Conservation (phyloP, 1,140 invertebrate species). For the Chironomus tepperi region DNA sequence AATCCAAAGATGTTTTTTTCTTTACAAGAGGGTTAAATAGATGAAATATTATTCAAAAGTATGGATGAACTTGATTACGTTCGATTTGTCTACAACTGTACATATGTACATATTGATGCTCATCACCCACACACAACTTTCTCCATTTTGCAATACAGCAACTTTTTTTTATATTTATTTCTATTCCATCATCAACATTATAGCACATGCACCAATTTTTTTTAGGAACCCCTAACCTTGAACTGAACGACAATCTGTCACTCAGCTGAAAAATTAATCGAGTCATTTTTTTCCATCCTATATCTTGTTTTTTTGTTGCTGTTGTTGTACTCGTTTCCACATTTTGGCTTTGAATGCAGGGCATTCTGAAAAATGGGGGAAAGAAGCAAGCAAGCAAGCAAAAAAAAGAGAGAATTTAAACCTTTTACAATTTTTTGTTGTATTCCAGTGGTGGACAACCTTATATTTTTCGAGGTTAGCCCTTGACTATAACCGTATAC, state of each 20-base stretch:
- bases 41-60: background rate
- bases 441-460: no score
- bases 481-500: no score
- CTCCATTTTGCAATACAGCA: background rate
- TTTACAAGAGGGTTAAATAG: no score
- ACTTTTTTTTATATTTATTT: background rate
- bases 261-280: background rate
- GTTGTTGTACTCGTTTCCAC: background rate
- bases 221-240: background rate
- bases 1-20: no score
- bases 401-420: no score
- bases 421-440: no score
- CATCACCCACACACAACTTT: background rate
- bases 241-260: background rate
- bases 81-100: background rate
- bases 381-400: no score
- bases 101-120: background rate
- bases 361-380: no score
- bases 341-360: background rate
- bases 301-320: background rate
- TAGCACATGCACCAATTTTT: background rate
- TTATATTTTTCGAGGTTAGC: no score
- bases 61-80: constrained; percentile 3
- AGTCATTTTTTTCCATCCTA: background rate
- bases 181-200: background rate